Evolutionary conservation across 2,797 vertebrate genomes (phyloP), one percentile per base, ranked within the genome.

Genomic region (Coccyzus lansbergi): DNA sequence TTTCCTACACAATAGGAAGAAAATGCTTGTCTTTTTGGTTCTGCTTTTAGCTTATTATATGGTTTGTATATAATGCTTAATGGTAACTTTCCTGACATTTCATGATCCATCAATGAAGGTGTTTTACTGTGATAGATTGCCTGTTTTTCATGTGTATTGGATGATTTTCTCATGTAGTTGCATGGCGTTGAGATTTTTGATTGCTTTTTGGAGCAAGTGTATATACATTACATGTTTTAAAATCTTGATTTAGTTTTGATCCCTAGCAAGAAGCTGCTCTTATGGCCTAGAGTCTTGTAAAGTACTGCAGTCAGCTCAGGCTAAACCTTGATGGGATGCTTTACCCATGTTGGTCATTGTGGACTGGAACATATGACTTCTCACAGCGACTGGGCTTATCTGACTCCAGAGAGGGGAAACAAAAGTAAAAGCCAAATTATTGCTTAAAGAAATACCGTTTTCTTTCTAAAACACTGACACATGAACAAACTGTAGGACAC

Each of bases 91-190:
- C 31, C 40, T 75, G 53, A 46, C 6, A 9, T 11, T 49, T 86
- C 1, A 6, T 29, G 11, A 52, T 81, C 28, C 10, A 7, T 81
- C 86, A 0, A 1, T 6, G 7, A 55, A 52, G 18, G 7, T 62
- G 3, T 24, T 58, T 60, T 36, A 22, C 7, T 31, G 42, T 4
- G 4, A 15, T 8, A n/a, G 31, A 21, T 12, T 74, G 4, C 7
- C 10, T 29, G 44, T 4, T 38, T 84, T 72, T 38, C 10, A 8
- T 31, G 5, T 42, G 8, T 42, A 9, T 42, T 60, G 14, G 15
- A 19, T 72, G n/a, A 31, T 82, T 42, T 85, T 81, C 10, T 16
- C 15, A 21, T 9, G 10, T 76, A 53, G 38, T 38, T 55, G 5
- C 11, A 36, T 51, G 7, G 6, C 49, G 20, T 14, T 29, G 7